Evolutionary conservation across 1,140 invertebrate species (phyloP), one percentile per base, ranked within the genome.

Genomic region (Mercenaria mercenaria): DNA sequence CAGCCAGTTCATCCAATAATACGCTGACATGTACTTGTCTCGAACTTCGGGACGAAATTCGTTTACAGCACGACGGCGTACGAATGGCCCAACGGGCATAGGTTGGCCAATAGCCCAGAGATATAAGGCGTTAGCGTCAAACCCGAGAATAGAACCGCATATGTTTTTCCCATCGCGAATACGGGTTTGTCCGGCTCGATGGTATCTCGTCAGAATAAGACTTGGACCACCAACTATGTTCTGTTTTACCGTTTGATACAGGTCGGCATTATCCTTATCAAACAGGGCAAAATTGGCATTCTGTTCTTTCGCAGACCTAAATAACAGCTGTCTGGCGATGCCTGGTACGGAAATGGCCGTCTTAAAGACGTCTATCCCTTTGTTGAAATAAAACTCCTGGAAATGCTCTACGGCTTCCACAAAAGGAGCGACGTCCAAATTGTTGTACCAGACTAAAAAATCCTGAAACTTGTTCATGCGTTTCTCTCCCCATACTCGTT

Each of bases 361-460:
- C 61, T 92, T 92, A 67, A 92, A 88, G 8, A 91, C 41, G 50
- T 90, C 86, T 39, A 88, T 86, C 0, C 81, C 67, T 41, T 81
- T 88, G 0, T 91, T 74, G 29, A 85, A 86, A 80, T 89, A 92
- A 56, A 81, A 88, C 1, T 34, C 13, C 47, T 85, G 80, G 29
- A 85, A 79, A 32, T 77, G 56, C 32, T 50, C 29, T 23, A 88
- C 61, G 20, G 59, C 85, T 43, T 74, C 32, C 15, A 90, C 79
- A 26, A 91, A 86, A 8, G 82, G 89, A n/a, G 20, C 67, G 0
- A 91, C 89, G 52, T 91, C 91, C 37, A 82, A 18, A 61, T 92
- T 89, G 43, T 91, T 92, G 61, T 91, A 92, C 80, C 88, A 92
- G 0, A 86, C 47, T 0, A 93, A 39, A 77, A 93, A 93, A 29